Conservation (phyloP, 2,888 invertebrate species). For the Helleia helle region DNA sequence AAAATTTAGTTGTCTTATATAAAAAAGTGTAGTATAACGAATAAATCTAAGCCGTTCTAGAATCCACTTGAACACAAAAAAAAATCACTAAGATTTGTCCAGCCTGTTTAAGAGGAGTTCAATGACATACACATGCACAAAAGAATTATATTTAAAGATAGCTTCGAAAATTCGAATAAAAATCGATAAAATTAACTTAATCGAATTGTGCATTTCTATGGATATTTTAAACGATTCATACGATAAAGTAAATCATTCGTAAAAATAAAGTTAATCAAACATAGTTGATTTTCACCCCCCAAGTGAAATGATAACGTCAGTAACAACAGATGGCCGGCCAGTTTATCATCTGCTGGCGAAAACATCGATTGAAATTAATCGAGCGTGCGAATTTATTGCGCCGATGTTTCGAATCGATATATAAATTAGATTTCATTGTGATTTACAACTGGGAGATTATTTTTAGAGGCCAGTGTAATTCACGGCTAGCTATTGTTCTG, state of each 20-base stretch:
- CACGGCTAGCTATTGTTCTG: no score
- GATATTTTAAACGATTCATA: no score
- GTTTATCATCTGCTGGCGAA: conserved; percentile 26
- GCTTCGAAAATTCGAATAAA: neutral
- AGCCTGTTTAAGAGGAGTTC: no score
- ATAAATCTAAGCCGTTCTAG: no score
- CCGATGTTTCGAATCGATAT: conserved; percentile 24
- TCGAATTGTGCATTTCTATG: conserved; percentile 13
- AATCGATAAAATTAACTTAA: neutral
- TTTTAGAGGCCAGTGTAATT: conserved; percentile 1
- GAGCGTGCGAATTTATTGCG: conserved; percentile 28
- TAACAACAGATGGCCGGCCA: conserved; percentile 36
- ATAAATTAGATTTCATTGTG: conserved; percentile 24
- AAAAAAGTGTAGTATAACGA: no score
- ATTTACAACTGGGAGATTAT: conserved; percentile 4
- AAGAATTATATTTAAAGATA: no score
- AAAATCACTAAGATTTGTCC: no score
- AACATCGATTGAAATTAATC: conserved; percentile 33
- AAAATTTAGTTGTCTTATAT: no score
- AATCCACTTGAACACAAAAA: no score
- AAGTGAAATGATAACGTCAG: conserved; percentile 20
- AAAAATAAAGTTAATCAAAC: conserved; percentile 6
- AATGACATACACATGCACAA: no score
- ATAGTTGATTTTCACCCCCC: conserved; percentile 17
- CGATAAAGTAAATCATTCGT: neutral